Percentiles rank a stretch among this genome's conserved stretches.
Conservation (phyloP, 2,797 vertebrate genomes). For the Sebastolobus altivelis region DNA sequence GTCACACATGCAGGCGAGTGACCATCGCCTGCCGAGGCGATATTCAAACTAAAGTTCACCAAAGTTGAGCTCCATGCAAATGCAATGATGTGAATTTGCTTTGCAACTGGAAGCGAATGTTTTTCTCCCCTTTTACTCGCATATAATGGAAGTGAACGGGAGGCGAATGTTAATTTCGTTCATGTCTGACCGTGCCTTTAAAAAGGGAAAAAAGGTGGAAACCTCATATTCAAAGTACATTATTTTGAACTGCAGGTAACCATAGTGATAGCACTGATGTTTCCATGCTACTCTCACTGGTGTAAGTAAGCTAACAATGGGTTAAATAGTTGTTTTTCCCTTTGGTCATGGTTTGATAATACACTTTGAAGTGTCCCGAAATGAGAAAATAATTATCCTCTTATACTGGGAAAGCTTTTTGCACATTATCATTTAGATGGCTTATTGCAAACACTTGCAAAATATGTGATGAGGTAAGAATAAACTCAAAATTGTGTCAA, state of each 20-base stretch:
- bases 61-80: too few relatives aligned
- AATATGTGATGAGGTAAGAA: background rate
- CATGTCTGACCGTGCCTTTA: background rate
- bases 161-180: too few relatives aligned
- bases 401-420: background rate
- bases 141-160: too few relatives aligned
- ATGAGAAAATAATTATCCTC: background rate
- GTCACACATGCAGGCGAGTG: too few relatives aligned
- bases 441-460: background rate
- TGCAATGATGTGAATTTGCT: too few relatives aligned
- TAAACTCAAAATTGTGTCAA: background rate
- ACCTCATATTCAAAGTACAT: background rate
- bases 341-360: background rate
- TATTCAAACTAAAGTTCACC: too few relatives aligned
- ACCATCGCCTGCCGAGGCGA: too few relatives aligned
- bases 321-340: background rate
- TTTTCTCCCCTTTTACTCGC: too few relatives aligned
- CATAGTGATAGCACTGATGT: conserved; percentile 5
- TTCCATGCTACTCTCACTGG: background rate
- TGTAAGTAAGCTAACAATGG: background rate
- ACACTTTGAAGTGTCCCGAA: background rate
- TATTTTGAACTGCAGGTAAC: background rate
- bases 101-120: too few relatives aligned
- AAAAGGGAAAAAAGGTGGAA: background rate
- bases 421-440: background rate